phyloP scores from a whole-genome alignment of 2,113 vertebrate species.

The Casuarius casuarius region DNA sequence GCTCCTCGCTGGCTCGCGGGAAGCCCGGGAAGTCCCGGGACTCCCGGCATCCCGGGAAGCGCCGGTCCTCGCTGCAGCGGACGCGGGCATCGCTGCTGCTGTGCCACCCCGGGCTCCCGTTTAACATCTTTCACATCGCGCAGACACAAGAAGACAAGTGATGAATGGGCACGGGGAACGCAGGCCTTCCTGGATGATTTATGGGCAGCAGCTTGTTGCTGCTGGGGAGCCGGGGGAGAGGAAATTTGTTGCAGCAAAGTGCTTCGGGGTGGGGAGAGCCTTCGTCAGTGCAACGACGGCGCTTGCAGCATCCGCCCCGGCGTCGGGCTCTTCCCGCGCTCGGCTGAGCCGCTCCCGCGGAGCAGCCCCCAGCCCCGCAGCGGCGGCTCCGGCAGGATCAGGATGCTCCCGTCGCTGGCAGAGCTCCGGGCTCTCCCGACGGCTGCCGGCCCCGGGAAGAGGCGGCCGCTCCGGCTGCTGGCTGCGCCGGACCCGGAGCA shows the following conservation, averaged over 20 bases:
- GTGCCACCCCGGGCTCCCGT: no score
- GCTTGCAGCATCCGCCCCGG: no score
- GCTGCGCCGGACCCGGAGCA: background rate
- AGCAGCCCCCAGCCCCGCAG: no score
- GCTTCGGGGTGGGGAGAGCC: background rate
- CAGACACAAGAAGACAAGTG: background rate
- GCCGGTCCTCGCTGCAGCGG: constrained; percentile 48
- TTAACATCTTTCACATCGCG: constrained; percentile 22
- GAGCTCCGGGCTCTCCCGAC: no score
- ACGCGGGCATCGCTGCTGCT: constrained; percentile 45
- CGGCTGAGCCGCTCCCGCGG: fast-evolving
- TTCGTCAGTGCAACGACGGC: background rate
- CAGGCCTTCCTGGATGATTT: constrained; percentile 27
- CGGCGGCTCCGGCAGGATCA: no score
- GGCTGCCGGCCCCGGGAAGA: no score
- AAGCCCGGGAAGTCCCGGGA: no score
- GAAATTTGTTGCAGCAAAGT: background rate
- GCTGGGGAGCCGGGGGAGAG: background rate
- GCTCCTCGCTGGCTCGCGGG: fast-evolving
- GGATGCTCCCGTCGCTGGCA: no score
- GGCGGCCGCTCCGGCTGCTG: background rate
- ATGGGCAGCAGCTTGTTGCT: constrained; percentile 29
- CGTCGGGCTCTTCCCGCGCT: fast-evolving
- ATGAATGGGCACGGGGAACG: background rate
- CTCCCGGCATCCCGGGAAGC: no score